phyloP scores from a whole-genome alignment of 2,888 invertebrate species.

The Parelbella ahira region DNA sequence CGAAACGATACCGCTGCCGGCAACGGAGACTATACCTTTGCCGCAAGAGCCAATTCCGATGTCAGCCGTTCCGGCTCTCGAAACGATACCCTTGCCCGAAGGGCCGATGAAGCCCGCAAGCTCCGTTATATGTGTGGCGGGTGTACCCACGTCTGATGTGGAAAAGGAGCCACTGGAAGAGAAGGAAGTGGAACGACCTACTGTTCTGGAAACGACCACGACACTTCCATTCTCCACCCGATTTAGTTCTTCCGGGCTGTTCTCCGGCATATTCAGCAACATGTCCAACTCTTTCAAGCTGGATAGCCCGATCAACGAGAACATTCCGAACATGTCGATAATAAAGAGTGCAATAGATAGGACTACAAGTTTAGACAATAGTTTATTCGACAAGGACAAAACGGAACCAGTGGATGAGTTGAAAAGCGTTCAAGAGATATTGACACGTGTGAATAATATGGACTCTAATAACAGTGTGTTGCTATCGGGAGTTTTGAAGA shows the following conservation, averaged over 20 bases:
- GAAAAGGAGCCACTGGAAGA: slow-evolving; percentile 30
- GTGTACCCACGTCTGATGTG: slow-evolving; percentile 25
- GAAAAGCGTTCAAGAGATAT: slow-evolving; percentile 71
- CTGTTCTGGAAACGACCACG: slow-evolving; percentile 44
- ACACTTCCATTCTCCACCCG: slow-evolving; percentile 58
- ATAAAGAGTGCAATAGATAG: slow-evolving; percentile 77
- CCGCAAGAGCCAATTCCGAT: slow-evolving; percentile 61
- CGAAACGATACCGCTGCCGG: slow-evolving; percentile 70
- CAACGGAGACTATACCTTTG: slow-evolving; percentile 61
- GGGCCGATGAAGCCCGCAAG: slow-evolving; percentile 54
- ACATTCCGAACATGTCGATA: slow-evolving; percentile 68
- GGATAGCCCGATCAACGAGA: slow-evolving; percentile 58
- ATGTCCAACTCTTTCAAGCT: slow-evolving; percentile 56
- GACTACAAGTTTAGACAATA: slow-evolving; percentile 70
- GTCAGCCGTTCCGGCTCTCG: slow-evolving; percentile 52
- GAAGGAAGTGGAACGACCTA: slow-evolving; percentile 46
- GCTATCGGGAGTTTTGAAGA: slow-evolving; percentile 67
- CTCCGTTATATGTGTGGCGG: no score
- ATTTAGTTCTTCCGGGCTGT: slow-evolving; percentile 65
- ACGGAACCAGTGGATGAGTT: slow-evolving; percentile 65
- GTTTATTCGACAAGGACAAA: slow-evolving; percentile 65
- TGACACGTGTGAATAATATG: slow-evolving; percentile 76
- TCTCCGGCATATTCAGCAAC: slow-evolving; percentile 70
- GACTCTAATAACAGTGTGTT: slow-evolving; percentile 75
- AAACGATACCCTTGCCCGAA: slow-evolving; percentile 64